A percentile compares a stretch with the other conserved stretches of the same genome.
These are phyloP conservation scores for Drosophila pruinosa DNA, from an alignment of 1,140 invertebrate genomes.

Conservation along the genomic window DNA sequence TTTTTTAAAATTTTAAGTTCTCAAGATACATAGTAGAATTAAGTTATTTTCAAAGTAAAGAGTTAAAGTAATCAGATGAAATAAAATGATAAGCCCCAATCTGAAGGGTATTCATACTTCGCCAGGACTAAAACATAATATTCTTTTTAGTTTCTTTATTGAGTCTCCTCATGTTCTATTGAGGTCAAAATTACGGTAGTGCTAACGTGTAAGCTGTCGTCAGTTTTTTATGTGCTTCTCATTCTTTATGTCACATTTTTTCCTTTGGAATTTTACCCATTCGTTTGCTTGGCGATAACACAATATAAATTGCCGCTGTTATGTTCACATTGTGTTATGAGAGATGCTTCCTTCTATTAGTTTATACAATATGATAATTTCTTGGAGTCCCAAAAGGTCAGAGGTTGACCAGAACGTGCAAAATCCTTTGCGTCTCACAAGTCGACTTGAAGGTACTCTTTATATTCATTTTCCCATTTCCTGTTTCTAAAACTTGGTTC, in stretches of 20 bases:
- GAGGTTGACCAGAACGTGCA: neutral
- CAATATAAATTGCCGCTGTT: constrained; percentile 11
- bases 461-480: too few species aligned
- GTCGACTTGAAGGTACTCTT: neutral
- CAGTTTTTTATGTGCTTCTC: neutral
- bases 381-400: neutral
- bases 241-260: neutral
- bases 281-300: neutral
- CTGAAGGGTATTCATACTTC: neutral
- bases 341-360: neutral
- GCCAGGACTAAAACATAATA: neutral
- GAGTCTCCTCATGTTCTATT: neutral
- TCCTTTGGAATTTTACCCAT: neutral
- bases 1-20: too few species aligned
- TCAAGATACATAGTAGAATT: too few species aligned
- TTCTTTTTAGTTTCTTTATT: neutral
- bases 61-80: too few species aligned
- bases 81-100: neutral
- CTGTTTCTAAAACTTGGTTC: too few species aligned
- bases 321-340: constrained; percentile 1
- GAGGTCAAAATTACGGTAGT: neutral
- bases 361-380: constrained; percentile 13
- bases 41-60: too few species aligned
- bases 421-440: too few species aligned
- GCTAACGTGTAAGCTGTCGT: constrained; percentile 12